A percentile compares a stretch with the other conserved stretches of the same genome.
These are phyloP conservation scores for Philonicus albiceps DNA, from an alignment of 2,888 invertebrate species.

Conservation along the genomic window DNA sequence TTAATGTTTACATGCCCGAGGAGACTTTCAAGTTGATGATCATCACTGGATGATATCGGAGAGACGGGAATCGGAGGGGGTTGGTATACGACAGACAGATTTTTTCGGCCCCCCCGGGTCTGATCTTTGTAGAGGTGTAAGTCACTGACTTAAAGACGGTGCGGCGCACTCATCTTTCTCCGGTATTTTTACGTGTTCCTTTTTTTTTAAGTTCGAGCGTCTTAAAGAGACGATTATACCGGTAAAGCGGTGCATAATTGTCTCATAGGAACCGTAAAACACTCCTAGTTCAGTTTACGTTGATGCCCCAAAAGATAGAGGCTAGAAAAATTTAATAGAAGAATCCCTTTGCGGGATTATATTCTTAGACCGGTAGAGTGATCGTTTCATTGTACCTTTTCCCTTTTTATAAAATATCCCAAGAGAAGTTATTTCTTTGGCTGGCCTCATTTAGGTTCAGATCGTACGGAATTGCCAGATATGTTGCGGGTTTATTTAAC, in stretches of 20 bases:
- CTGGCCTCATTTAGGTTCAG: conserved; percentile 32
- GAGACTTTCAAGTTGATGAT: background rate
- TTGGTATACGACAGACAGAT: background rate
- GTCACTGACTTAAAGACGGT: conserved; percentile 26
- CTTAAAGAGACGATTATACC: background rate
- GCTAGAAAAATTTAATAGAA: background rate
- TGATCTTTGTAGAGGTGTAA: background rate
- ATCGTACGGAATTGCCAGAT: background rate
- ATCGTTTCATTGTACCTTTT: background rate
- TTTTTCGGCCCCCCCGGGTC: background rate
- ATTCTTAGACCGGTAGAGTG: background rate
- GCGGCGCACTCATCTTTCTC: background rate
- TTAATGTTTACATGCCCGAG: background rate
- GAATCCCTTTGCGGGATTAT: background rate
- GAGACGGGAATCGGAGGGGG: background rate
- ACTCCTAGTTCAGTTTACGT: background rate
- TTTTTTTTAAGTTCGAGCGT: background rate
- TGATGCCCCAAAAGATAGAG: background rate
- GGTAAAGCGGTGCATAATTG: background rate
- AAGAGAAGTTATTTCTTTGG: background rate
- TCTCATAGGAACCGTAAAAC: background rate
- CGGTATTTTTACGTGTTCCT: background rate
- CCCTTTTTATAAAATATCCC: background rate
- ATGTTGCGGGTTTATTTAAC: background rate
- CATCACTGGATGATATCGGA: background rate